Base-by-base conservation (phyloP, 2,113 vertebrate species). In the Channa argus region DNA sequence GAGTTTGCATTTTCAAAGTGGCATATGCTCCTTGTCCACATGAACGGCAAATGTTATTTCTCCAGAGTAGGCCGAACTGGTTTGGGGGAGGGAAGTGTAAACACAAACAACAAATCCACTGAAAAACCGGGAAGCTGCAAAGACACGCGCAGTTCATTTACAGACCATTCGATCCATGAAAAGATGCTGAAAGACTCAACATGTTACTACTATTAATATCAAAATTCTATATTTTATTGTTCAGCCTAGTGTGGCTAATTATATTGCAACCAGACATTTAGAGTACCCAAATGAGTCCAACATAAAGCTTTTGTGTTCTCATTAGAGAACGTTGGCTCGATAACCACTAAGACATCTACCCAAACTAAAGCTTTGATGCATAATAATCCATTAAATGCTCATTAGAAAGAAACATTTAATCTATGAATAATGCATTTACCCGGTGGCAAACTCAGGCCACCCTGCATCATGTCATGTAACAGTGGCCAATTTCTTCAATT, bases 361-460 rank as follows among this genome's bases (percentile, higher is more conserved):
- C 76, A 63, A 61, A 61, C 56, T 51, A 38, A 82, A 62, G 64
- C 82, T 77, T 62, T 84, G 84, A 86, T 77, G 78, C 87, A 87
- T 84, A 90, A 89, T 79, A 88, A 92, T 87, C 63, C 71, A 88
- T 88, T 88, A 90, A 92, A 90, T 76, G 86, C 84, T 89, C 84
- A 87, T 87, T 83, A 89, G 68, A 83, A 67, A 80, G 63, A 84
- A 76, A 77, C 83, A 88, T 89, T 89, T 79, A 83, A 38, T 79
- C 75, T 38, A 84, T 91, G 86, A 87, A 90, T 87, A 77, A 91
- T 88, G 77, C 58, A 89, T 90, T 84, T 74, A 64, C 84, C 88
- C 80, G 14, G 60, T 86, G 74, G 90, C 88, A 70, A 63, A 72
- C 54, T 59, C 50, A 58, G 62, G 71, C 80, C 74, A 68, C 49